phyloP scores from a whole-genome alignment of 2,888 invertebrate genomes.

The Tetropium fuscum region DNA sequence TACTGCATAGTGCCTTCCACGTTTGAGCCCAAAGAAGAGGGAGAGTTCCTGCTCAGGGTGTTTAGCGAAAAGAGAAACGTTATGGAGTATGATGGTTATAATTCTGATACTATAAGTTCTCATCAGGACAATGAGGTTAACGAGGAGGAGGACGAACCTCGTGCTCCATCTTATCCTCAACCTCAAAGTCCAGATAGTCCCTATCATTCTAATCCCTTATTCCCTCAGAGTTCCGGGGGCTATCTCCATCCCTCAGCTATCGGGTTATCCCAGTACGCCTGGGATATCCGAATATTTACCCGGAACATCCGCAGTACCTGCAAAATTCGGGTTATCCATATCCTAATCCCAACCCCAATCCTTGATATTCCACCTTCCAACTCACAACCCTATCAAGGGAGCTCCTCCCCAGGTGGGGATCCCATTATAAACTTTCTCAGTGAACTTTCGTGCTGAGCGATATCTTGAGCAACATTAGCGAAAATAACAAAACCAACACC shows the following conservation, averaged over 20 bases:
- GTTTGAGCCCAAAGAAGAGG: conserved; percentile 96
- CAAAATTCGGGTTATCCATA: too few relatives aligned
- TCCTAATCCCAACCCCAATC: conserved; percentile 37
- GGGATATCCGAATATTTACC: conserved; percentile 25
- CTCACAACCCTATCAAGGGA: conserved; percentile 38
- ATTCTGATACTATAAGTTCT: conserved; percentile 49
- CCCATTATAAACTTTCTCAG: conserved; percentile 57
- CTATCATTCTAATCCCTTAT: conserved; percentile 35
- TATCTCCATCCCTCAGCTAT: conserved; percentile 39
- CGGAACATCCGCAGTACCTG: too few relatives aligned
- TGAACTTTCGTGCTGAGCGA: too few relatives aligned
- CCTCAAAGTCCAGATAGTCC: conserved; percentile 44
- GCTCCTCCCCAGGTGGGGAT: conserved; percentile 45
- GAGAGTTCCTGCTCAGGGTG: conserved; percentile 93
- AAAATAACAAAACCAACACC: too few relatives aligned
- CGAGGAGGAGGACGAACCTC: conserved; percentile 51
- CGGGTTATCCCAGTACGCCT: too few relatives aligned
- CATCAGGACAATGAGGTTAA: conserved; percentile 48
- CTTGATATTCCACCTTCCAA: conserved; percentile 44
- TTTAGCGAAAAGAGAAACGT: conserved; percentile 93
- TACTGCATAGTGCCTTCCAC: conserved; percentile 98
- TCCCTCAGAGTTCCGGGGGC: conserved; percentile 24
- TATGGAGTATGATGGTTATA: conserved; percentile 79
- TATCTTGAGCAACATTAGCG: too few relatives aligned
- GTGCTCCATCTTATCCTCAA: conserved; percentile 49